Conservation (phyloP, 2,888 invertebrate species). For the Mycogona germanica region DNA sequence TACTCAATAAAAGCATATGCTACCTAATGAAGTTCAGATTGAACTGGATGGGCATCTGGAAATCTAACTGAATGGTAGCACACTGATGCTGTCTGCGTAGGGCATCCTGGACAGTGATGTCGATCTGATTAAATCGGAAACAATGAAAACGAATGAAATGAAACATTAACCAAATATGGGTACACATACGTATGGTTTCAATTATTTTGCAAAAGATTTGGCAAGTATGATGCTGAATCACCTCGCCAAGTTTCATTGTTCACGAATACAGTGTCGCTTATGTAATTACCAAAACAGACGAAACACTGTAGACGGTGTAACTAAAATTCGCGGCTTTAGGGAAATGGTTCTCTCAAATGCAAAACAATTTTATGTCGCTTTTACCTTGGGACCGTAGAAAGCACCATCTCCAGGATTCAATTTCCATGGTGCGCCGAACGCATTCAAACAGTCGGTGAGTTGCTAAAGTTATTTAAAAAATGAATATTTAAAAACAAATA, state of each 20-base stretch:
- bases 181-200: slow-evolving; percentile 9
- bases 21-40: slow-evolving; percentile 63
- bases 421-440: slow-evolving; percentile 77
- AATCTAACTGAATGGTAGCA: slow-evolving; percentile 97
- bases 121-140: slow-evolving; percentile 56
- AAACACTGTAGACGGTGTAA: too few relatives aligned
- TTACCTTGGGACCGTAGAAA: slow-evolving; percentile 90
- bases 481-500: slow-evolving; percentile 1
- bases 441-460: slow-evolving; percentile 67
- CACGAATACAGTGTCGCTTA: too few relatives aligned
- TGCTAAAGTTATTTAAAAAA: slow-evolving; percentile 55
- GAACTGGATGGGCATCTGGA: slow-evolving; percentile 88
- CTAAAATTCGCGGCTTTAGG: too few relatives aligned
- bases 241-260: too few relatives aligned
- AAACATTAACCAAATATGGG: too few relatives aligned
- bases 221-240: neutral
- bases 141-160: too few relatives aligned
- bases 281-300: too few relatives aligned
- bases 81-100: slow-evolving; percentile 82
- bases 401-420: slow-evolving; percentile 95
- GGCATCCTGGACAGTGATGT: slow-evolving; percentile 92
- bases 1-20: slow-evolving; percentile 17
- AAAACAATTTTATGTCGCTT: too few relatives aligned
- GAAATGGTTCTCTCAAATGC: too few relatives aligned
- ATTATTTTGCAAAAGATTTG: neutral